phyloP scores from a whole-genome alignment of 2,113 vertebrate genomes.

The Paratilapia polleni region DNA sequence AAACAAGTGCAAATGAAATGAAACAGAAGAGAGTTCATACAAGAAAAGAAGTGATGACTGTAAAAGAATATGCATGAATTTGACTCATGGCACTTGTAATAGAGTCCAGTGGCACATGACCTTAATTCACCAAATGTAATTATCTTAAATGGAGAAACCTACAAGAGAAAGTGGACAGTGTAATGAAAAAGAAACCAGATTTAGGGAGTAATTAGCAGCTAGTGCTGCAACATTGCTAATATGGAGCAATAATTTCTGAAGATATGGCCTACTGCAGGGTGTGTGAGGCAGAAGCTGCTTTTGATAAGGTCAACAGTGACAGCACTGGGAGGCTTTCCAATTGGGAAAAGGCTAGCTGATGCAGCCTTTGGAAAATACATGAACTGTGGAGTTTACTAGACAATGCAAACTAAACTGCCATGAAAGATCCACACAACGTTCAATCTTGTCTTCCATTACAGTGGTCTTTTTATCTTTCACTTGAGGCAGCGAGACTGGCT shows the following conservation, averaged over 20 bases:
- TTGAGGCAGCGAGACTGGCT: too few relatives aligned
- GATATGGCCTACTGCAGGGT: neutral
- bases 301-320: constrained; percentile 54
- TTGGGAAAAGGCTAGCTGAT: constrained; percentile 20
- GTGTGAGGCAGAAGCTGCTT: constrained; percentile 29
- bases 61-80: neutral
- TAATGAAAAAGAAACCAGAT: constrained; percentile 20
- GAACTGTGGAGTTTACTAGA: neutral
- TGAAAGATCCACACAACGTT: neutral
- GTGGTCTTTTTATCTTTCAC: neutral
- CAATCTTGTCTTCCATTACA: neutral
- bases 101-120: neutral
- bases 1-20: neutral
- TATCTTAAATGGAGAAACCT: constrained; percentile 38
- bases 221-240: constrained; percentile 18
- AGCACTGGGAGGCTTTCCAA: constrained; percentile 37
- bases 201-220: constrained; percentile 42
- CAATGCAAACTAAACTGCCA: neutral
- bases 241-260: constrained; percentile 24
- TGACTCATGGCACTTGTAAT: constrained; percentile 28
- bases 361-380: neutral
- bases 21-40: neutral
- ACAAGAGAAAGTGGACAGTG: neutral
- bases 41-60: neutral
- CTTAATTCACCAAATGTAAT: constrained; percentile 32